Evolutionary conservation across 2,888 invertebrate species (phyloP), one percentile per base, ranked within the genome.

Genomic region (Melinopterus prodromus): DNA sequence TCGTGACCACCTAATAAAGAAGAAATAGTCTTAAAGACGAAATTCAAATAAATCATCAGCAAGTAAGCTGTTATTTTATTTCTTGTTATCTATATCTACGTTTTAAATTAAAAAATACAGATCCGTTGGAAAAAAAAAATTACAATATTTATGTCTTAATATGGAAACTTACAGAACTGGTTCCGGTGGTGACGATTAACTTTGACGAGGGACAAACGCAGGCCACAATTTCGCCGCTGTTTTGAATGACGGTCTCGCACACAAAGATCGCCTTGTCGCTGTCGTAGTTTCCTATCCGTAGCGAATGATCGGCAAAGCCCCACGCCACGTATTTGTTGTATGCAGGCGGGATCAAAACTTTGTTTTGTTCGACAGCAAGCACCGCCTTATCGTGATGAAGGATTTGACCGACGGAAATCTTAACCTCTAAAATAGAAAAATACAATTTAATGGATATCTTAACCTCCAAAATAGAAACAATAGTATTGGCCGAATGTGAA

Each of bases 291-390:
- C 97, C 97, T 83, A 98, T 94, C 81, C 97, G 91, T 16, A 99
- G 91, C 70, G 98, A 98, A 88, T 98, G 97, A 91, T 99, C 99
- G 6, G 99, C 97, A 89, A 98, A 99, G 69, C 99, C 99, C 99
- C 99, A 99, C 35, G 99, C 98, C 16, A 99, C 95, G 88, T 98
- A 99, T 85, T 96, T 96, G 84, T 95, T 96, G 89, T 94, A 98
- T 0, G 93, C 90, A 0, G 98, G 96, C 0, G 98, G 98, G 91
- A 99, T 95, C 83, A 99, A 90, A 7, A 95, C 96, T 90, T 99
- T 99, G 90, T 99, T 99, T 87, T 98, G 98, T 90, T 98, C 98
- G 5, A 98, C 97, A 0, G 98, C 98, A 84, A 97, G 90, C 76
- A 96, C 95, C 6, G 94, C 93, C 88, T 97, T 97, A 83, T 98